phyloP scores from a whole-genome alignment of 2,888 invertebrate species.

The Sialis lutaria region DNA sequence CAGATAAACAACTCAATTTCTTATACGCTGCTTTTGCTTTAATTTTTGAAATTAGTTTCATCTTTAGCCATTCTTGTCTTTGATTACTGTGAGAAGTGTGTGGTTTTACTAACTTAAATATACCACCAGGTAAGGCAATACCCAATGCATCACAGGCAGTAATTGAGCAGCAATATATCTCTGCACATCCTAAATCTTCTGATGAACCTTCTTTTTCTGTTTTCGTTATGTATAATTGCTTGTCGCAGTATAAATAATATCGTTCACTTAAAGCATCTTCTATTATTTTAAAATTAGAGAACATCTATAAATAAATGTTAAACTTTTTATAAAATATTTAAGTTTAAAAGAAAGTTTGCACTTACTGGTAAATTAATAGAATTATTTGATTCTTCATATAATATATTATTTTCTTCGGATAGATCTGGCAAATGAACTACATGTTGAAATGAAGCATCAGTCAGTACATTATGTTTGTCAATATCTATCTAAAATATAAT shows the following conservation, averaged over 20 bases:
- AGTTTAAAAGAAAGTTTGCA: neutral
- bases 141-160: slow-evolving; percentile 2
- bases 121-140: neutral
- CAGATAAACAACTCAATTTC: slow-evolving; percentile 1
- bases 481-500: neutral
- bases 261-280: slow-evolving; percentile 3
- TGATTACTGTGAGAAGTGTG: slow-evolving; percentile 2
- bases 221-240: slow-evolving; percentile 2
- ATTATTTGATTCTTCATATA: neutral
- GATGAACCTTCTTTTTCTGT: neutral
- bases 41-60: slow-evolving; percentile 5
- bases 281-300: slow-evolving; percentile 2
- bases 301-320: neutral
- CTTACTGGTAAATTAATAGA: neutral
- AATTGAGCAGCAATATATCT: slow-evolving; percentile 1
- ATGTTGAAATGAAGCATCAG: neutral
- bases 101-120: neutral
- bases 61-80: slow-evolving; percentile 2
- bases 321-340: neutral
- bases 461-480: neutral
- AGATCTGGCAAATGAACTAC: slow-evolving; percentile 1
- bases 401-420: neutral
- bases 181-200: too few relatives aligned
- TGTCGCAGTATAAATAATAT: slow-evolving; percentile 1
- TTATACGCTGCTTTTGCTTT: neutral